Base-by-base conservation (phyloP, 2,113 vertebrate genomes). In the Stigmatopora nigra region DNA sequence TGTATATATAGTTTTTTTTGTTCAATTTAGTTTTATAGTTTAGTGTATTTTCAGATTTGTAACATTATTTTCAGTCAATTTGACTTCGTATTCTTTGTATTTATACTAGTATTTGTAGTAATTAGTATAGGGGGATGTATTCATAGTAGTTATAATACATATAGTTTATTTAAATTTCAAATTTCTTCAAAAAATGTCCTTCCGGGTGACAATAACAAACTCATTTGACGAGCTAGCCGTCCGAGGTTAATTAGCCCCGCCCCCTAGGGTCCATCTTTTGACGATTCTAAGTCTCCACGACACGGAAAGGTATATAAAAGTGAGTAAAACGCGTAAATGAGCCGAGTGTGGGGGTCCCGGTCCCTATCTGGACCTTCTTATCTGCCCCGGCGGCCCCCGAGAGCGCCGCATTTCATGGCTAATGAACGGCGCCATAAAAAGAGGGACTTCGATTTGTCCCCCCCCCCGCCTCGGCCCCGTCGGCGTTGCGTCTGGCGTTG, bases 341-440 rank as follows among this genome's bases (percentile, higher is more conserved):
- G 78, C 78, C 22, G 72, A 67, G 76, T 80, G 78, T 74, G 75
- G 76, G 81, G 79, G 82, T 72, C 69, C 55, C 82, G 63, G 63
- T 60, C 47, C 78, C 83, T 87, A 91, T 89, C 87, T 83, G 85
- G 78, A 85, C 75, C 75, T 76, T 83, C 83, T 83, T 82, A 89
- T 89, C 90, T 92, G 90, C 89, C 87, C 89, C 82, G 76, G 79
- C 82, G 80, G 78, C 85, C 88, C 88, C 85, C 87, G 86, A 82
- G 86, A 83, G 84, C 86, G 81, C 82, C 82, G 89, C 90, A 90
- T 90, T 93, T 94, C 90, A 93, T 82, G 74, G 76, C 73, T 91
- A 92, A 92, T 90, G 89, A 93, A 91, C 84, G 91, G 72, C 80
- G 70, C 81, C 79, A 84, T 87, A 86, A 88, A 89, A 92, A 91